phyloP scores from a whole-genome alignment of 2,797 vertebrate species.

The Danio kyathit region DNA sequence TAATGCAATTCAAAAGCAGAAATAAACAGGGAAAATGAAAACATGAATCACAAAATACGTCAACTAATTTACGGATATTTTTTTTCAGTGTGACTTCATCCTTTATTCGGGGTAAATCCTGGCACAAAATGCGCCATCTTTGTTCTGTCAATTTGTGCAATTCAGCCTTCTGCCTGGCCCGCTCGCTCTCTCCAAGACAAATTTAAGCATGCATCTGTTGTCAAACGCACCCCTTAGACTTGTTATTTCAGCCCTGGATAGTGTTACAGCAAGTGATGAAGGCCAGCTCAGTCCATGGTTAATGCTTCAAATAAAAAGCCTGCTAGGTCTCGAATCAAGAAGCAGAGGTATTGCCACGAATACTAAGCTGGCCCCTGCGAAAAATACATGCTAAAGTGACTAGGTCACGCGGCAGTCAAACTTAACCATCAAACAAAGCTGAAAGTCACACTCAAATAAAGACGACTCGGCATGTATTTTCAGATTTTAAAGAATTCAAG shows the following conservation, averaged over 20 bases:
- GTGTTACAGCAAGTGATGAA: conserved; percentile 37
- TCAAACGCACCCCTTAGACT: conserved; percentile 15
- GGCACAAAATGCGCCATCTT: conserved; percentile 37
- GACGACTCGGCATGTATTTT: conserved; percentile 37
- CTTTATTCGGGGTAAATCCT: conserved; percentile 44
- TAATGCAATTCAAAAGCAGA: too few species aligned
- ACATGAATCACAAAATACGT: too few species aligned
- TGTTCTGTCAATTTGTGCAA: conserved; percentile 31
- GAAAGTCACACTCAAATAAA: conserved; percentile 54
- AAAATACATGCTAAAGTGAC: conserved; percentile 46
- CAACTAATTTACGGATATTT: too few species aligned
- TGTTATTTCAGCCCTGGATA: conserved; percentile 30
- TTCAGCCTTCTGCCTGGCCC: conserved; percentile 38
- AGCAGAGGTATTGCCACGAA: conserved; percentile 16
- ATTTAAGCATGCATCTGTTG: conserved; percentile 49
- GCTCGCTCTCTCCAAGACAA: conserved; percentile 20
- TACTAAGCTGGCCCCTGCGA: conserved; percentile 28
- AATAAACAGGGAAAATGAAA: too few species aligned
- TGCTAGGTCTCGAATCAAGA: conserved; percentile 2
- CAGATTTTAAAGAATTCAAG: conserved; percentile 65
- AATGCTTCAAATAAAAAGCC: conserved; percentile 19
- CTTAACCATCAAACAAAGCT: conserved; percentile 51
- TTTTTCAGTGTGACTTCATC: not conserved
- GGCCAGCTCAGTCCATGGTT: conserved; percentile 27
- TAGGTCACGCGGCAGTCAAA: conserved; percentile 52